Evolutionary conservation across 2,888 invertebrate genomes (phyloP), one percentile per base, ranked within the genome.

Genomic region (Eledona agricola): DNA sequence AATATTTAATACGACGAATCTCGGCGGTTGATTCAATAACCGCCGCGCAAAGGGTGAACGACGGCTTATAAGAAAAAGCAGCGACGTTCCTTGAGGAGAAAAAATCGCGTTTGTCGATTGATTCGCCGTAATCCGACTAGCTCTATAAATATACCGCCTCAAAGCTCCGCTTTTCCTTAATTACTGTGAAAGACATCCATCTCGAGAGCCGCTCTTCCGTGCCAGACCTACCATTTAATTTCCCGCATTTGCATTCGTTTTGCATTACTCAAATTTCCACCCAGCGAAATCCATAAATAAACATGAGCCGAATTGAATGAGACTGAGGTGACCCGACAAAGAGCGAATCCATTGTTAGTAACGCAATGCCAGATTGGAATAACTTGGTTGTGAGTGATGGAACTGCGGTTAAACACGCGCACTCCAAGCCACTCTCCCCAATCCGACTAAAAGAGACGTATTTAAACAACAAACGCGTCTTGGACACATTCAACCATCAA

Each of bases 351-450:
- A 19, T 19, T 6, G 4, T 6, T 19, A 26, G n/a, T n/a, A n/a
- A n/a, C n/a, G n/a, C n/a, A n/a, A n/a, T 3, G 4, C 25, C 5
- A 34, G 26, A 32, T 26, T 32, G 15, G 6, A 23, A 12, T 34
- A 32, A 34, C 34, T 12, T 11, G 34, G 23, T 45, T 25, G 16
- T 45, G 47, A 47, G 12, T 47, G 47, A 47, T 47, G 35, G 35
- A 47, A 50, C 46, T 52, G 42, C 43, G 47, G 55, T 40, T n/a
- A n/a, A n/a, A 42, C 38, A 50, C 28, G 46, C n/a, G n/a, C n/a
- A n/a, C n/a, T n/a, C n/a, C n/a, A n/a, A n/a, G n/a, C n/a, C n/a
- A n/a, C n/a, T n/a, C n/a, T n/a, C n/a, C n/a, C n/a, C n/a, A n/a
- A n/a, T n/a, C n/a, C n/a, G n/a, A n/a, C n/a, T n/a, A n/a, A n/a